phyloP scores from a whole-genome alignment of 2,888 invertebrate species.

The Rotaria macrura region DNA sequence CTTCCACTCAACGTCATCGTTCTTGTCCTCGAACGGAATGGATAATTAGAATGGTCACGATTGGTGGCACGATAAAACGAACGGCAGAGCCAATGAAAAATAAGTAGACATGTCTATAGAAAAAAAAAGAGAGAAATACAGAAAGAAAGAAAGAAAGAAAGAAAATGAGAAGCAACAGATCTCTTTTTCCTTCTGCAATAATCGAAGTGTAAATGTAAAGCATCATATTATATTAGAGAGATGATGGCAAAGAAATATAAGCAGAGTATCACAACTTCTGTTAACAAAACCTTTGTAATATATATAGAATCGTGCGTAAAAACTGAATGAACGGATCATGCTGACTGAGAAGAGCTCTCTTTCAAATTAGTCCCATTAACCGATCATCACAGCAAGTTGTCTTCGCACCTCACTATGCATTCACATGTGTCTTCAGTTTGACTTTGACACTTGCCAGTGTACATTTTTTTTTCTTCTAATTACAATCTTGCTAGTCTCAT shows the following conservation, averaged over 20 bases:
- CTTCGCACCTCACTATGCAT: neutral
- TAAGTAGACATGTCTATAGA: neutral
- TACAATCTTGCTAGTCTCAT: neutral
- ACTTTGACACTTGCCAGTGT: neutral
- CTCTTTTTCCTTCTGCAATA: neutral
- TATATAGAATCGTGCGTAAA: neutral
- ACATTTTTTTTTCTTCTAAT: neutral
- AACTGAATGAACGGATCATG: neutral
- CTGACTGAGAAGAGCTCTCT: conserved; percentile 6
- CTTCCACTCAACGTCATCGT: neutral
- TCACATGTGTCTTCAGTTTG: neutral
- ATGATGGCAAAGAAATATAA: neutral
- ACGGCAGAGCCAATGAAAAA: neutral
- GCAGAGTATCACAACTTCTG: neutral
- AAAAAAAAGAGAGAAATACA: neutral
- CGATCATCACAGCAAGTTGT: neutral
- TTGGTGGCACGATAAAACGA: conserved; percentile 10
- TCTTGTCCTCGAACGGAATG: conserved; percentile 13
- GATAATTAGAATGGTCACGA: conserved; percentile 18
- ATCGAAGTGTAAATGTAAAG: neutral
- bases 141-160: neutral
- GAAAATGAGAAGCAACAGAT: conserved; percentile 8
- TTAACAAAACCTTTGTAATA: neutral
- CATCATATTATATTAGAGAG: neutral
- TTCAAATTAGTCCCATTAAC: conserved; percentile 8